Percentiles rank a stretch among this genome's conserved stretches.
These are phyloP conservation scores for Griposia aprilina DNA, from an alignment of 2,888 invertebrate species.

Conservation along the genomic window DNA sequence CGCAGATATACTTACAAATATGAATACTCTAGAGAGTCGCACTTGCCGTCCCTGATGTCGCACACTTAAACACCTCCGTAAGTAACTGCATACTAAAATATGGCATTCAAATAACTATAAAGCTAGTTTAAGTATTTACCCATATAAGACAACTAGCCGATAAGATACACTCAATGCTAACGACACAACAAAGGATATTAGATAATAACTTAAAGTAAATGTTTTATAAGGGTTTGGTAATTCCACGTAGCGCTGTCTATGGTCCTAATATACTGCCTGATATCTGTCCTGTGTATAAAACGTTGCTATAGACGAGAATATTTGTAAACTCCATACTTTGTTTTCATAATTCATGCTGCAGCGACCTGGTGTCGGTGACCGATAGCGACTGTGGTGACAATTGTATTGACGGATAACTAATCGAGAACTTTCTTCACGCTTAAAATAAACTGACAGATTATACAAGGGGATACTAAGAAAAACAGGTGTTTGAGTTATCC, in stretches of 20 bases:
- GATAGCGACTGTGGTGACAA: conserved; percentile 53
- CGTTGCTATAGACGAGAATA: conserved; percentile 46
- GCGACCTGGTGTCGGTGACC: conserved; percentile 60
- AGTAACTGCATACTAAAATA: conserved; percentile 49
- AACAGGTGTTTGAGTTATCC: conserved; percentile 23
- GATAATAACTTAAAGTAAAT: conserved; percentile 35
- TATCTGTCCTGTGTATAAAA: conserved; percentile 21
- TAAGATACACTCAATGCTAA: conserved; percentile 58
- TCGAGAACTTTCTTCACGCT: conserved; percentile 49
- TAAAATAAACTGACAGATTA: conserved; percentile 18
- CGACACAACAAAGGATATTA: conserved; percentile 51
- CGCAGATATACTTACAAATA: neutral
- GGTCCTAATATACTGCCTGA: conserved; percentile 6
- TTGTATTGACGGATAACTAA: conserved; percentile 55
- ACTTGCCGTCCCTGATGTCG: neutral
- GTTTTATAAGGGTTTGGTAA: conserved; percentile 20
- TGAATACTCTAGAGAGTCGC: neutral
- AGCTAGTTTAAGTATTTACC: conserved; percentile 52
- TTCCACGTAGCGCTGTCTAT: neutral
- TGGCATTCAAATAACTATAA: conserved; percentile 59
- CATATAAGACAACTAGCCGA: conserved; percentile 46
- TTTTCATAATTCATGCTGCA: conserved; percentile 61
- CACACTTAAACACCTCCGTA: conserved; percentile 18
- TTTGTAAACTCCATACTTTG: conserved; percentile 64
- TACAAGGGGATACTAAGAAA: conserved; percentile 36